Evolutionary conservation across 1,140 invertebrate species (phyloP).

Genomic region (Diabrotica undecimpunctata): DNA sequence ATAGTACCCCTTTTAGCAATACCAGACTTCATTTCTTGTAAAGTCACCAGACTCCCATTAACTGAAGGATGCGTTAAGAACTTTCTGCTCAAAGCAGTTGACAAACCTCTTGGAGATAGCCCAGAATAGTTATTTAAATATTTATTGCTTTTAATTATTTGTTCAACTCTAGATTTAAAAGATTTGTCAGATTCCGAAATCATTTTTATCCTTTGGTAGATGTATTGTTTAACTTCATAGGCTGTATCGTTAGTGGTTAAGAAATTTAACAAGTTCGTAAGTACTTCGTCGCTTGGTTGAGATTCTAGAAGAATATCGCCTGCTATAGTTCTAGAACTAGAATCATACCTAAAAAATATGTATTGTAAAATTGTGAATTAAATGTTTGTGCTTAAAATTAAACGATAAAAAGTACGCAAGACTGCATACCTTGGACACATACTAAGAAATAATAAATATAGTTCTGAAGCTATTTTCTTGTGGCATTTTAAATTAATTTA

Average conservation of each 20-base stretch:
- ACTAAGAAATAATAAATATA: too few relatives aligned
- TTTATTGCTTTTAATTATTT: slow-evolving; percentile 46
- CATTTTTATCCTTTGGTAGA: slow-evolving; percentile 62
- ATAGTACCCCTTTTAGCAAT: slow-evolving; percentile 73
- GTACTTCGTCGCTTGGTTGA: slow-evolving; percentile 51
- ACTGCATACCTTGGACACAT: too few relatives aligned
- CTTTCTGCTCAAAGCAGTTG: slow-evolving; percentile 64
- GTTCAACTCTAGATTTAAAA: slow-evolving; percentile 49
- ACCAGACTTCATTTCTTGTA: slow-evolving; percentile 72
- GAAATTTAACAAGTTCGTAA: slow-evolving; percentile 56
- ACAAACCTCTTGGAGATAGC: slow-evolving; percentile 64
- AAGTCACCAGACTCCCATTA: slow-evolving; percentile 68
- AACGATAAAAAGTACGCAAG: too few relatives aligned
- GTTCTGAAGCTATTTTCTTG: too few relatives aligned
- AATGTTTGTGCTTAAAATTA: too few relatives aligned
- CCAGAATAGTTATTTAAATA: slow-evolving; percentile 65
- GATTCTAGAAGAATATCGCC: slow-evolving; percentile 67
- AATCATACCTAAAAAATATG: slow-evolving; percentile 53
- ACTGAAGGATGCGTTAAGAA: slow-evolving; percentile 57
- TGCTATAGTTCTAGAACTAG: slow-evolving; percentile 67
- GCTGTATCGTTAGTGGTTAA: slow-evolving; percentile 53
- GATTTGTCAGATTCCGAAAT: slow-evolving; percentile 51
- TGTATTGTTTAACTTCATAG: slow-evolving; percentile 66
- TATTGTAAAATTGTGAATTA: too few relatives aligned
- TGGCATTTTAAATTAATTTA: too few relatives aligned